Conservation (phyloP, 2,113 vertebrate genomes). For the Paratilapia polleni region DNA sequence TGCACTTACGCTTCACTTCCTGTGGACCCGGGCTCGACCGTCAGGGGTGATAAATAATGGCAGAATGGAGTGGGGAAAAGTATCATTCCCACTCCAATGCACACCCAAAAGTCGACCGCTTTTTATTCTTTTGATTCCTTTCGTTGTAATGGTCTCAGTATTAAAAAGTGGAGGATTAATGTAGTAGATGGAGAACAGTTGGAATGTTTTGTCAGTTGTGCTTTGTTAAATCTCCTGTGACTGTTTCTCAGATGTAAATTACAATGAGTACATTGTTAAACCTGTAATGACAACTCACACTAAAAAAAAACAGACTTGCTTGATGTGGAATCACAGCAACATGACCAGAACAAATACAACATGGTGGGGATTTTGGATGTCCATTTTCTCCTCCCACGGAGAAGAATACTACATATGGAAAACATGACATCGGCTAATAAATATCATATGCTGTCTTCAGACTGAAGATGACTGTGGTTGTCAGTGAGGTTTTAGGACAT, state of each 20-base stretch:
- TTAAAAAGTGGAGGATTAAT: conserved; percentile 24
- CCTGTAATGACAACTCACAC: conserved; percentile 30
- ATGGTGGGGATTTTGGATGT: conserved; percentile 35
- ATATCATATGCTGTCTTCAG: conserved; percentile 42
- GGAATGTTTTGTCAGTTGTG: conserved; percentile 50
- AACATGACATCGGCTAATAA: conserved; percentile 59
- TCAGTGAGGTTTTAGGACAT: conserved; percentile 46
- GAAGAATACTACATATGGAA: conserved; percentile 53
- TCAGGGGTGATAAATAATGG: conserved; percentile 76
- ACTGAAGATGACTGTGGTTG: conserved; percentile 47
- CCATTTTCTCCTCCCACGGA: conserved; percentile 18
- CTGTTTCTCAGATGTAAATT: conserved; percentile 50
- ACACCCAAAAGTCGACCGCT: conserved; percentile 29
- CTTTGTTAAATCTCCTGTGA: conserved; percentile 56
- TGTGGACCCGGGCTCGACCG: conserved; percentile 76
- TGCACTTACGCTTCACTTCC: conserved; percentile 85
- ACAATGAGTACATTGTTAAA: conserved; percentile 37
- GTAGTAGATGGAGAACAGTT: conserved; percentile 40
- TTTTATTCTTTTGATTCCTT: conserved; percentile 14
- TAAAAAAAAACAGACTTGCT: conserved; percentile 24
- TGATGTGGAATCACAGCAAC: conserved; percentile 57
- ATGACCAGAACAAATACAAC: conserved; percentile 54
- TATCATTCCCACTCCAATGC: conserved; percentile 31
- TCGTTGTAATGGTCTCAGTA: background rate
- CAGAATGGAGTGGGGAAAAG: conserved; percentile 65